These are phyloP conservation scores for Alces alces DNA, from an alignment of 2,113 vertebrate species.

Conservation along the genomic window DNA sequence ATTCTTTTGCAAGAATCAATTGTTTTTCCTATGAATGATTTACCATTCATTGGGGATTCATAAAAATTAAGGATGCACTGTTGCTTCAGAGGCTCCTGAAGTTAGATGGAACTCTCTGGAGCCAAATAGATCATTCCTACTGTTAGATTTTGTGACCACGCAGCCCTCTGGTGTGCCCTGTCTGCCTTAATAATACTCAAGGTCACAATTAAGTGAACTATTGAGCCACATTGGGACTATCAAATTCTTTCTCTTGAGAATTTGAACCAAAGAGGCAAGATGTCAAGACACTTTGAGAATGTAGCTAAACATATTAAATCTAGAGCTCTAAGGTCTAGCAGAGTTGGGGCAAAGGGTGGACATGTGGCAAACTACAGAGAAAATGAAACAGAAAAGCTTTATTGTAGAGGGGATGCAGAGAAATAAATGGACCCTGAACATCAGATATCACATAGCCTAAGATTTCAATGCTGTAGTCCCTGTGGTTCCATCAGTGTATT, in stretches of 20 bases:
- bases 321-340: neutral
- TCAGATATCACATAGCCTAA: neutral
- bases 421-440: neutral
- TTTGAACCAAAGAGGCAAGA: neutral
- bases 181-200: neutral
- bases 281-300: neutral
- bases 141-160: neutral
- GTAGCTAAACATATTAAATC: neutral
- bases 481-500: neutral
- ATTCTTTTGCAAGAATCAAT: neutral
- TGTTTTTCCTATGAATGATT: neutral
- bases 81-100: neutral
- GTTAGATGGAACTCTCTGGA: neutral
- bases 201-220: neutral
- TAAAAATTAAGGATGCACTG: neutral
- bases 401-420: neutral
- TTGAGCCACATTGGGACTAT: neutral
- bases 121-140: neutral
- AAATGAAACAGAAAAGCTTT: neutral
- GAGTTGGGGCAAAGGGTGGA: neutral
- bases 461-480: neutral
- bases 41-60: neutral
- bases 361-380: neutral
- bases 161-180: neutral
- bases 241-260: conserved; percentile 28